phyloP scores from a whole-genome alignment of 2,797 vertebrate genomes.

The Austrolebias charrua region DNA sequence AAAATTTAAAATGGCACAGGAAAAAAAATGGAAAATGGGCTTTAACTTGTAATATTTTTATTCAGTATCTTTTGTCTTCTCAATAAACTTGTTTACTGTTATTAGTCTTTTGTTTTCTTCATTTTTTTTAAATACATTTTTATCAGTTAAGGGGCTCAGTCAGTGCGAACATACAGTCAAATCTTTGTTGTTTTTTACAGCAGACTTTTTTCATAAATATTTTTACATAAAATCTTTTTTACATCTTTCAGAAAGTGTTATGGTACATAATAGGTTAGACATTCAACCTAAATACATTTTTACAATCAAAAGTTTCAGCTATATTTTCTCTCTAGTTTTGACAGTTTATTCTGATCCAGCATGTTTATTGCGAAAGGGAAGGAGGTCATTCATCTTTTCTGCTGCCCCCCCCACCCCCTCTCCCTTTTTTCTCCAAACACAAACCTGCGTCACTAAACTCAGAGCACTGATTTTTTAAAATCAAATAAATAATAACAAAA shows the following conservation, averaged over 20 bases:
- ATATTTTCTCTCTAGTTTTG: slow-evolving; percentile 8
- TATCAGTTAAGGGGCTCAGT: slow-evolving; percentile 13
- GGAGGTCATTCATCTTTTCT: slow-evolving; percentile 19
- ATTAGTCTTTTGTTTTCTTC: background rate
- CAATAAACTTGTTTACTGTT: slow-evolving; percentile 6
- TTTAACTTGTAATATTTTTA: slow-evolving; percentile 27
- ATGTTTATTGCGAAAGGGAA: slow-evolving; percentile 11
- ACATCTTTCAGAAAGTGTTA: slow-evolving; percentile 25
- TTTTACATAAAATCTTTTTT: slow-evolving; percentile 16
- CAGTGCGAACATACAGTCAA: slow-evolving; percentile 26
- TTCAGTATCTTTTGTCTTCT: slow-evolving; percentile 12
- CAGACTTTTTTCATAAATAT: slow-evolving; percentile 16
- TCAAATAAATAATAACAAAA: no score
- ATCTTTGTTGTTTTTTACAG: slow-evolving; percentile 20
- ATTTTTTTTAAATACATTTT: slow-evolving; percentile 1
- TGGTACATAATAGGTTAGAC: slow-evolving; percentile 21
- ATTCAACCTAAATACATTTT: slow-evolving; percentile 34
- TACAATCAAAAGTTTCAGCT: slow-evolving; percentile 18
- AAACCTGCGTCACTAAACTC: background rate
- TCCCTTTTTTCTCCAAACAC: background rate
- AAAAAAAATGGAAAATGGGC: slow-evolving; percentile 10
- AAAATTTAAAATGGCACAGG: slow-evolving; percentile 1
- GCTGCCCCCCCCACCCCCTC: background rate
- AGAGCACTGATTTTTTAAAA: no score
- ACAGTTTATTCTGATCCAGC: slow-evolving; percentile 16